Evolutionary conservation across 2,113 vertebrate species (phyloP).

Genomic region (Rhombomys opimus): DNA sequence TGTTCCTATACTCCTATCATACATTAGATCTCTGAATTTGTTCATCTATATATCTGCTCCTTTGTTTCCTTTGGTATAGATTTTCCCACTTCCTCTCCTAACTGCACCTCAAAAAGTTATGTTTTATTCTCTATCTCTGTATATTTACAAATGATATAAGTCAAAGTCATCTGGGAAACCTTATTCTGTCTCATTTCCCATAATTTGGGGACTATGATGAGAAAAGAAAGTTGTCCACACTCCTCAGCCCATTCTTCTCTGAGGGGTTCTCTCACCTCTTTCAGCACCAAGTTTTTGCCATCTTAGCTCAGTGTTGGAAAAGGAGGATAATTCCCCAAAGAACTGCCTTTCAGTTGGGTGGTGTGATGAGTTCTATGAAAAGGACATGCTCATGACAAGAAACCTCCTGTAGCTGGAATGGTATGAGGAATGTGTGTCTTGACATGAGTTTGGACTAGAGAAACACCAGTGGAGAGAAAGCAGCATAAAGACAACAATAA

Average conservation of each 20-base stretch:
- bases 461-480: slow-evolving; percentile 10
- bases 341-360: background rate
- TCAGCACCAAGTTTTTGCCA: background rate
- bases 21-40: background rate
- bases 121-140: background rate
- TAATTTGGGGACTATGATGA: background rate
- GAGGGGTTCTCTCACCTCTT: background rate
- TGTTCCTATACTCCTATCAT: background rate
- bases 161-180: background rate
- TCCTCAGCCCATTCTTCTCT: background rate
- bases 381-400: background rate
- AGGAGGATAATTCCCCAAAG: background rate
- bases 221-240: background rate
- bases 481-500: background rate
- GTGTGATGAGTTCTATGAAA: background rate
- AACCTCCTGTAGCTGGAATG: background rate
- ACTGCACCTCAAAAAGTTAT: background rate
- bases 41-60: background rate
- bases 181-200: background rate
- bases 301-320: background rate
- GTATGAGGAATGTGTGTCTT: background rate
- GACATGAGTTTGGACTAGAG: background rate
- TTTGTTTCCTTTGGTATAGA: background rate
- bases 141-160: background rate
- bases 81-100: background rate